Evolutionary conservation across 1,140 invertebrate genomes (phyloP), one percentile per base, ranked within the genome.

Genomic region (Pachyrhynchus sulphureomaculatus): DNA sequence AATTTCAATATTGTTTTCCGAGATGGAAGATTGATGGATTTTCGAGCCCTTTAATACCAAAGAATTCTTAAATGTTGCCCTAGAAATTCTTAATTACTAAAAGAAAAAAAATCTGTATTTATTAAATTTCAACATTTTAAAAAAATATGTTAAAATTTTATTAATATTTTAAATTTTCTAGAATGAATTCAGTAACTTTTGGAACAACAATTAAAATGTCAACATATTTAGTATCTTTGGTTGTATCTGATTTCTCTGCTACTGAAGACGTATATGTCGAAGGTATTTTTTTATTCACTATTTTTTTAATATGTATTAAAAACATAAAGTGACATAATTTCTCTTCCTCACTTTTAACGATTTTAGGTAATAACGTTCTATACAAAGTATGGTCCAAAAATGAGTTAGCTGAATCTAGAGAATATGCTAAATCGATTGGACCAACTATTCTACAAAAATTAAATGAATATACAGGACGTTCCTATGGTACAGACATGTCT

Each of bases 371-470:
- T 13, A 37, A 37, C 15, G 67, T 77, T 4, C 74, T 75, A 1
- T 65, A 75, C 53, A 76, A 73, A 8, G 79, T 84, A 15, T 90
- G 87, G 80, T 85, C 88, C 0, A 80, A 85, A 32, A 72, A 80
- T 21, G 85, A 88, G 62, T 86, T 85, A 47, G 79, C 88, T 10
- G 77, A 84, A 49, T 78, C 83, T 76, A 79, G 57, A 5, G 18
- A 70, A 0, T 80, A 80, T 65, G 79, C 80, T 2, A 74, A 90
- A 8, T 76, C 83, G 3, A 81, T 91, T 4, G 90, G 90, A 0
- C 86, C 86, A 0, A 20, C 24, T 6, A 26, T 41, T 12, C 9
- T 56, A 9, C 47, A 37, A 37, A 34, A 34, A 13, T 32, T 58
- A n/a, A 58, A 32, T n/a, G 26, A 17, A 9, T 34, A 20, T 12